A percentile compares a stretch with the other conserved stretches of the same genome.
phyloP scores from a whole-genome alignment of 2,888 invertebrate genomes.

The Synanthedon formicaeformis region DNA sequence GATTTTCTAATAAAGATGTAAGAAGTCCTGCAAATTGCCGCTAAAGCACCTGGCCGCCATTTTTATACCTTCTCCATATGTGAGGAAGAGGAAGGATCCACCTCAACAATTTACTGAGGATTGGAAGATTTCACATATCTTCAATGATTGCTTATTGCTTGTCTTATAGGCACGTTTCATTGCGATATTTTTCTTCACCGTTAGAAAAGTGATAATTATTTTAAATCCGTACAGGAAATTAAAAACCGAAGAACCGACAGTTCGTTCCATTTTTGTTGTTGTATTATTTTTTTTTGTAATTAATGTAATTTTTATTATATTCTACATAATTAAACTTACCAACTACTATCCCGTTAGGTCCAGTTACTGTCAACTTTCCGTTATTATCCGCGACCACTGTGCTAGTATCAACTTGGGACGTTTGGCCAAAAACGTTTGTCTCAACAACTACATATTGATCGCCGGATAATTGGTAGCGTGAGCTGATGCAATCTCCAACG shows the following conservation, averaged over 20 bases:
- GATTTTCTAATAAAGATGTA: no score
- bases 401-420: slow-evolving; percentile 19
- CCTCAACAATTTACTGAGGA: neutral
- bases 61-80: no score
- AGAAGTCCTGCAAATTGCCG: no score
- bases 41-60: no score
- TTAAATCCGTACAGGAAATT: no score
- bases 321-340: neutral
- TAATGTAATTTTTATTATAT: no score
- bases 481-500: slow-evolving; percentile 37
- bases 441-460: slow-evolving; percentile 27
- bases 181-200: no score
- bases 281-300: no score
- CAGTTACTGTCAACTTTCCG: slow-evolving; percentile 31
- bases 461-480: slow-evolving; percentile 22
- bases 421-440: slow-evolving; percentile 25
- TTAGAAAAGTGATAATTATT: no score
- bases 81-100: neutral
- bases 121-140: neutral
- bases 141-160: neutral
- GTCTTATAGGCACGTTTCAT: no score
- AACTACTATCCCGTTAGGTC: slow-evolving; percentile 1
- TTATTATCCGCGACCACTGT: slow-evolving; percentile 22
- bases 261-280: no score
- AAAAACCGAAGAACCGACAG: no score